phyloP scores from a whole-genome alignment of 2,797 vertebrate species.

The Melopsittacus undulatus region DNA sequence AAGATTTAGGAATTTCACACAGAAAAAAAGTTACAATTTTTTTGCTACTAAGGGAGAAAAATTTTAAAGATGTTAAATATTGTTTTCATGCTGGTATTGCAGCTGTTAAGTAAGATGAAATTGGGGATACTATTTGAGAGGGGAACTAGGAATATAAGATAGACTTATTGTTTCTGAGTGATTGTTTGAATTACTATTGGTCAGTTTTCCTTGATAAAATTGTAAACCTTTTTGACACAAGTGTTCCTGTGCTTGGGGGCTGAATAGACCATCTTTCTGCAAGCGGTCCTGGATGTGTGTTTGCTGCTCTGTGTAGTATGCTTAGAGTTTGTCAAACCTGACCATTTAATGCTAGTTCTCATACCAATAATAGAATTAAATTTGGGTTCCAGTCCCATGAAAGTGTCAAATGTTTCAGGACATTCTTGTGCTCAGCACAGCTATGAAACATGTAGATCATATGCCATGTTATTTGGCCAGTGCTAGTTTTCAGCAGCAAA shows the following conservation, averaged over 20 bases:
- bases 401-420: not conserved
- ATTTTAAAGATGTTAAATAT: not conserved
- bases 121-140: not conserved
- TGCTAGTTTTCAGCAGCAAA: not conserved
- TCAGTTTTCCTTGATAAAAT: not conserved
- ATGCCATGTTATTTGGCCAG: rapidly evolving
- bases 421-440: not conserved
- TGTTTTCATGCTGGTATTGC: not conserved
- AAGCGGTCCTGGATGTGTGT: not conserved
- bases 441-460: not conserved
- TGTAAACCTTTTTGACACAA: not conserved
- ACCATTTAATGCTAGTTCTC: not conserved
- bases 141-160: not conserved
- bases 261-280: not conserved
- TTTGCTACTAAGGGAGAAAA: not conserved
- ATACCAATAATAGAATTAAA: not conserved
- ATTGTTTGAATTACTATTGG: not conserved
- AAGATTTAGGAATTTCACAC: not conserved
- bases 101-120: not conserved
- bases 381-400: not conserved
- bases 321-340: not conserved
- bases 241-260: not conserved
- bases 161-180: not conserved
- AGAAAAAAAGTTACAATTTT: rapidly evolving
- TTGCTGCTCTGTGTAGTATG: not conserved